A percentile compares a stretch with the other conserved stretches of the same genome.
Evolutionary conservation across 2,797 vertebrate species (phyloP).

Genomic region (Melopsittacus undulatus): DNA sequence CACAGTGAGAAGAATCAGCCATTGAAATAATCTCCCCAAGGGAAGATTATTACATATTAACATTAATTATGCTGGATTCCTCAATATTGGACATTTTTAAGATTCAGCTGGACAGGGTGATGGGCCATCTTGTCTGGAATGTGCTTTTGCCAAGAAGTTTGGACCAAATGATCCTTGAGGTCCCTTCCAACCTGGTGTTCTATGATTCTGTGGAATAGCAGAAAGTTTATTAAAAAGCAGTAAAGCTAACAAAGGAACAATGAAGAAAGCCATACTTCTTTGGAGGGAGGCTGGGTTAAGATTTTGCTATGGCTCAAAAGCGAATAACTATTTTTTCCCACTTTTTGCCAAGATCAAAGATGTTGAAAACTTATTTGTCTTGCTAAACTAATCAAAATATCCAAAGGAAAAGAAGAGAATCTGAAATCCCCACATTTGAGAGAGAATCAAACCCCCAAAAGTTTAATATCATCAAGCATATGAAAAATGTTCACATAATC

Average conservation of each 20-base stretch:
- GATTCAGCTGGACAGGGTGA: background rate
- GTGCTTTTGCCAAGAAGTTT: background rate
- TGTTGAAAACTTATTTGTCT: background rate
- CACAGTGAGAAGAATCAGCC: background rate
- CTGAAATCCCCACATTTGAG: background rate
- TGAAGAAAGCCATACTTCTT: background rate
- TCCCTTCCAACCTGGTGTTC: background rate
- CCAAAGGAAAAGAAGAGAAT: background rate
- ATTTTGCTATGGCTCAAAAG: background rate
- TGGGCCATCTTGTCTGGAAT: background rate
- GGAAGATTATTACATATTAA: background rate
- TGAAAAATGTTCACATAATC: background rate
- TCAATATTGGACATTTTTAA: background rate
- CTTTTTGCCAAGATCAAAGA: background rate
- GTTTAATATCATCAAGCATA: background rate
- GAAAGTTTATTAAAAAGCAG: background rate
- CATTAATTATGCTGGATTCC: background rate
- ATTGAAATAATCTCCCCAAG: background rate
- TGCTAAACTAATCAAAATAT: background rate
- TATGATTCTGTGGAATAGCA: background rate
- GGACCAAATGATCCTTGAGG: background rate
- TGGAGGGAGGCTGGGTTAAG: background rate
- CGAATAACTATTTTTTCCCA: background rate
- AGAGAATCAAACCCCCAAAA: background rate
- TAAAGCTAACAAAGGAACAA: background rate